Percentiles rank a stretch among this genome's conserved stretches.
phyloP scores from a whole-genome alignment of 2,113 vertebrate species.

The Rhabdornis inornatus region DNA sequence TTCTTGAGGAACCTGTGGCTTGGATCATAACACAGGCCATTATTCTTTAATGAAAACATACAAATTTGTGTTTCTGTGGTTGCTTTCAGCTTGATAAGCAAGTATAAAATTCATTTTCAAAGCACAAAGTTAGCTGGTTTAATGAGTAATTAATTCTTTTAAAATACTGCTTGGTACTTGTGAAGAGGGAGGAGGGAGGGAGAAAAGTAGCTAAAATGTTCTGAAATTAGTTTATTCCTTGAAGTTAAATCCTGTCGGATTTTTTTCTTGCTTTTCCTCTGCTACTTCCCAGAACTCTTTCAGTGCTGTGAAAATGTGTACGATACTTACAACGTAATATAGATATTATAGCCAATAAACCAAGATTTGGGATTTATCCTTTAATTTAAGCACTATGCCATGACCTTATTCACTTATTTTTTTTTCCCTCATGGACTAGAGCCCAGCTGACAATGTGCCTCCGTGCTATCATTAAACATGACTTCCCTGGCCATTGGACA shows the following conservation, averaged over 20 bases:
- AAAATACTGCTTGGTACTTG: neutral
- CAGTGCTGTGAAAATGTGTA: neutral
- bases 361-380: neutral
- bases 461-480: constrained; percentile 92
- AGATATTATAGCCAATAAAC: neutral
- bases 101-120: neutral
- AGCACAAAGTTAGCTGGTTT: neutral
- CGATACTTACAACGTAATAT: neutral
- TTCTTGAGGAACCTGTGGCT: neutral
- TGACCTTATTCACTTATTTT: neutral
- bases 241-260: neutral
- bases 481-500: constrained; percentile 96
- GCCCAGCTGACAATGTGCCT: constrained; percentile 95
- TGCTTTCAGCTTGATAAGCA: neutral
- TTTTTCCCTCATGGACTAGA: constrained; percentile 45
- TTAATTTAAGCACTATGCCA: neutral
- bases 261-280: neutral
- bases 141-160: neutral
- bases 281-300: neutral
- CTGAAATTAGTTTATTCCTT: neutral
- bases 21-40: neutral
- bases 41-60: neutral
- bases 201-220: neutral
- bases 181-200: neutral
- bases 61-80: neutral